phyloP scores from a whole-genome alignment of 1,140 invertebrate species.

The Polyergus mexicanus region DNA sequence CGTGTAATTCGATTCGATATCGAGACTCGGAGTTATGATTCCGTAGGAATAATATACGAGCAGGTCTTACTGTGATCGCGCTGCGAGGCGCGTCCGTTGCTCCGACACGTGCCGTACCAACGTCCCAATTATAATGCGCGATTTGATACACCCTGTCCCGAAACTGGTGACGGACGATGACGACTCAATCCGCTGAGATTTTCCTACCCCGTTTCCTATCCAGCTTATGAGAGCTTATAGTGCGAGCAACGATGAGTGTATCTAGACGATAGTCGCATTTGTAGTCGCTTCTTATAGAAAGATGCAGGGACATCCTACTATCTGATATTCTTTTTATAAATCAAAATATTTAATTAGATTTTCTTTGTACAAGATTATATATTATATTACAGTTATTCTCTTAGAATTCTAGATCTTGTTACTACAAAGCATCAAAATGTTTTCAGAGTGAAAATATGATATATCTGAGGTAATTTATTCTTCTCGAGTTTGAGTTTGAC shows the following conservation, averaged over 20 bases:
- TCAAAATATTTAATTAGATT: background rate
- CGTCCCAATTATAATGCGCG: conserved; percentile 84
- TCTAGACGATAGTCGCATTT: conserved; percentile 3
- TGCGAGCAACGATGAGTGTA: conserved; percentile 17
- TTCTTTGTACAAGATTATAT: background rate
- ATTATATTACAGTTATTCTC: background rate
- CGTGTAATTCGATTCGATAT: conserved; percentile 85
- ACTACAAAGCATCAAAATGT: background rate
- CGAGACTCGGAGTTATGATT: conserved; percentile 83
- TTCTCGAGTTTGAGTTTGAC: conserved; percentile 28
- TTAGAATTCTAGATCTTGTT: background rate
- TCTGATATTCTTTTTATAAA: background rate
- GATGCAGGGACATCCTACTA: background rate
- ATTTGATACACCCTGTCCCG: conserved; percentile 81
- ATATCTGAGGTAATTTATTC: background rate
- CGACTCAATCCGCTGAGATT: conserved; percentile 80
- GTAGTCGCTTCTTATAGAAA: conserved; percentile 14
- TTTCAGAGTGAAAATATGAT: background rate
- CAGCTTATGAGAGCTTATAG: background rate
- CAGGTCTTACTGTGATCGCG: conserved; percentile 82
- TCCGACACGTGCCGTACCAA: conserved; percentile 79
- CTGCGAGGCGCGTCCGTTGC: conserved; percentile 15
- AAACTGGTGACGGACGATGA: conserved; percentile 75
- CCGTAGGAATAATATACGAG: conserved; percentile 84
- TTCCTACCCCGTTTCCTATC: conserved; percentile 16